These are phyloP conservation scores for Uropsilus gracilis DNA, from an alignment of 2,113 vertebrate genomes.

Conservation along the genomic window DNA sequence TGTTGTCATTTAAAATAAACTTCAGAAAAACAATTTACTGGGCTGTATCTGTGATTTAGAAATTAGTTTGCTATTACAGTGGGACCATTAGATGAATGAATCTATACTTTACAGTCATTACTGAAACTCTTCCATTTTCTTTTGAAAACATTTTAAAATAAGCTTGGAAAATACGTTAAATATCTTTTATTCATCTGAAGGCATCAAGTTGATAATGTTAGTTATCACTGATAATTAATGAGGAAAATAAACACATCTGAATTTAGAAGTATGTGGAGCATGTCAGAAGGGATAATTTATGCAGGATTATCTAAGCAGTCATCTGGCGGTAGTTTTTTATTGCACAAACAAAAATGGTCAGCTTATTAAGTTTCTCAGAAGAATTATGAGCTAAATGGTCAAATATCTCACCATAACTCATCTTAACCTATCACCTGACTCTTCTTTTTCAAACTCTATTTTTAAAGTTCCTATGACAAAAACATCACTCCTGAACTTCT, in stretches of 20 bases:
- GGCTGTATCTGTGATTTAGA: not conserved
- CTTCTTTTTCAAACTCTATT: slow-evolving; percentile 22
- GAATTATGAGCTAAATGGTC: not conserved
- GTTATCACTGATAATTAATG: slow-evolving; percentile 8
- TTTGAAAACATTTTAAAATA: slow-evolving; percentile 28
- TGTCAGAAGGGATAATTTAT: not conserved
- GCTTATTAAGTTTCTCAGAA: not conserved
- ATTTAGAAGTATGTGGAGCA: not conserved
- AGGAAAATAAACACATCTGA: not conserved
- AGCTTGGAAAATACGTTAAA: slow-evolving; percentile 21
- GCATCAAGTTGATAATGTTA: not conserved
- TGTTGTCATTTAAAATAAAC: slow-evolving; percentile 33
- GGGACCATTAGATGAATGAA: not conserved
- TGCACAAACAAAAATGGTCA: slow-evolving; percentile 1
- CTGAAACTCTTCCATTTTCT: slow-evolving; percentile 28
- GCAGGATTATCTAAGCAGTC: not conserved
- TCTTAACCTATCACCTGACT: not conserved
- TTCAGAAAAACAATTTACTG: slow-evolving; percentile 3
- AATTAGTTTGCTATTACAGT: slow-evolving; percentile 24
- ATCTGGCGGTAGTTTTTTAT: not conserved
- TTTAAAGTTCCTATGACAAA: slow-evolving; percentile 39
- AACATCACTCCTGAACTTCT: not conserved
- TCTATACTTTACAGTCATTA: not conserved
- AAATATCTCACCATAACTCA: slow-evolving; percentile 34
- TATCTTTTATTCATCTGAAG: not conserved